Base-by-base conservation (phyloP, 1,140 invertebrate species). In the Eciton burchellii region DNA sequence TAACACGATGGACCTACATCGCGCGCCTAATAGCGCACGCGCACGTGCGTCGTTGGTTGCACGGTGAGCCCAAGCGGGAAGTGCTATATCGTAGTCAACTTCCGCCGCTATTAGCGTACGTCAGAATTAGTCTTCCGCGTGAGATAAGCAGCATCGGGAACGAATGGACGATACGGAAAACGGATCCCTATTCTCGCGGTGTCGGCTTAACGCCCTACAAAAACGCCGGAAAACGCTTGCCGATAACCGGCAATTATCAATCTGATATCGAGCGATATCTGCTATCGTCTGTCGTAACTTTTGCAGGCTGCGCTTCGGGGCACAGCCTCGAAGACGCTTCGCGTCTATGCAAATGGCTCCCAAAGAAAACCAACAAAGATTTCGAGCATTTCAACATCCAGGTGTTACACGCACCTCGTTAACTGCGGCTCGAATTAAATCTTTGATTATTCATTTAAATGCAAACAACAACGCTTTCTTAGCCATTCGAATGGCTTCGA, bases 21-120 rank as follows among this genome's bases (percentile, higher is more conserved):
- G 63, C 21, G 62, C 35, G 62, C 21, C 35, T 68, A 77, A 68
- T 60, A 43, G 70, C 77, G 72, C 84, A 26, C 59, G 81, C 87
- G 89, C 89, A 88, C 89, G 89, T 90, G 86, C 76, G 86, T 66
- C 66, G 35, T 35, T 35, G 35, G 35, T 45, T 76, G 56, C 84
- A 43, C 79, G 47, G 63, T 54, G 65, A 71, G 63, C 57, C 57
- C 77, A 57, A 84, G 60, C 89, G 85, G 90, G 88, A 91, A 89
- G 81, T 83, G 70, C 74, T 82, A 79, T 88, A 90, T 90, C 85
- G 88, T 82, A 77, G 59, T 52, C 29, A 82, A 87, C 89, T 91
- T 90, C 89, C 90, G 79, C 84, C 83, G 82, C 85, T 90, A 87
- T 90, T 90, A 90, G 72, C 86, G 66, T 77, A 85, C 89, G 81